Evolutionary conservation across 2,888 invertebrate species (phyloP).

Genomic region (Cybosia mesomella): DNA sequence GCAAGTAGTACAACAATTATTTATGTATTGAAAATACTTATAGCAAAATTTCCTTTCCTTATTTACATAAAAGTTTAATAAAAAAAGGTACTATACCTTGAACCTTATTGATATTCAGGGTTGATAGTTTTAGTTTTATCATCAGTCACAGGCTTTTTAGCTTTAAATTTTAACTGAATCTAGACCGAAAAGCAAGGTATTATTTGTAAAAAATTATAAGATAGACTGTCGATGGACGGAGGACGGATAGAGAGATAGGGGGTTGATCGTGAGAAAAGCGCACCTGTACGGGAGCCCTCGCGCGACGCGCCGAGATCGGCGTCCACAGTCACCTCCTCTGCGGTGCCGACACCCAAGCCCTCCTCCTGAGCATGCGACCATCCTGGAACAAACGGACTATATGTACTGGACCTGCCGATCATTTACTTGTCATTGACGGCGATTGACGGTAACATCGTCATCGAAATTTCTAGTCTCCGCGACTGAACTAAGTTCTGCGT

Average conservation of each 20-base stretch:
- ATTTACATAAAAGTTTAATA: no score
- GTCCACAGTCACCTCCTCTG: constrained; percentile 88
- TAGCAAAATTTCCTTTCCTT: no score
- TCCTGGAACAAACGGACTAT: constrained; percentile 65
- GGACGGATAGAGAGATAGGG: neutral
- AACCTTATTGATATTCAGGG: no score
- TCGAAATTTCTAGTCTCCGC: constrained; percentile 35
- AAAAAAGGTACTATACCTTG: no score
- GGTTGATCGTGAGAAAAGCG: constrained; percentile 13
- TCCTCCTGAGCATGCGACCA: constrained; percentile 76
- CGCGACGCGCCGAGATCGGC: constrained; percentile 94
- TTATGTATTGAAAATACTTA: no score
- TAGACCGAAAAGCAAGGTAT: neutral
- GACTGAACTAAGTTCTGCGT: neutral
- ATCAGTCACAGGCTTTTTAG: no score
- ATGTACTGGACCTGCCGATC: neutral
- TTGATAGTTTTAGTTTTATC: no score
- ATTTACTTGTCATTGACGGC: neutral
- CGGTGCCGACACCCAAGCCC: constrained; percentile 79
- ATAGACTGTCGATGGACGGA: neutral
- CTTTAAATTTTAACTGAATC: no score
- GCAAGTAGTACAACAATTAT: no score
- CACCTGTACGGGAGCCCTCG: constrained; percentile 96
- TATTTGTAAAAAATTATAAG: no score
- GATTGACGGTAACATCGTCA: neutral